These are phyloP conservation scores for Halocynthia roretzi DNA, from an alignment of 23 tunicate genomes.

Conservation along the genomic window DNA sequence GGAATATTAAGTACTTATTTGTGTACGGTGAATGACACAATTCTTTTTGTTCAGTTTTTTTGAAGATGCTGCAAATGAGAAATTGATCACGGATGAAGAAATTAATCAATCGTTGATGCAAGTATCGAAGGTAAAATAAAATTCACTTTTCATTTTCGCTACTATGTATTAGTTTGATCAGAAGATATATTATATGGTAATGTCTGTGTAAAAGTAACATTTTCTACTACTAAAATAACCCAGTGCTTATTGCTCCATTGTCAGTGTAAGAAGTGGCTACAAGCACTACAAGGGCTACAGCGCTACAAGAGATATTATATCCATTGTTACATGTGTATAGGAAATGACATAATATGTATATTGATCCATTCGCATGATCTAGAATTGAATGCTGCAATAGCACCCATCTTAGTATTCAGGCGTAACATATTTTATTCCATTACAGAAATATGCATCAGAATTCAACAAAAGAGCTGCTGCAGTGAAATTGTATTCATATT, in stretches of 20 bases:
- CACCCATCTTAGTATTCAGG: neutral
- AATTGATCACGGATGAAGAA: constrained; percentile 32
- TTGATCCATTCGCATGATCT: neutral
- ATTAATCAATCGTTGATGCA: constrained; percentile 28
- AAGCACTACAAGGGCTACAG: too few species aligned
- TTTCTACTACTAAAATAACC: too few species aligned
- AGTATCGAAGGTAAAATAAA: constrained; percentile 37
- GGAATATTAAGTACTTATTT: neutral
- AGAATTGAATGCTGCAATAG: too few species aligned
- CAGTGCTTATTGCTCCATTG: too few species aligned
- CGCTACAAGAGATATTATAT: too few species aligned
- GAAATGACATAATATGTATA: neutral
- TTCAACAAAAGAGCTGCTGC: constrained; percentile 65
- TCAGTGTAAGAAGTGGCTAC: too few species aligned
- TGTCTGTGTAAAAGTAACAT: neutral
- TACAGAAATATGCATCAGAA: constrained; percentile 49
- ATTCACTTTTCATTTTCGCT: too few species aligned
- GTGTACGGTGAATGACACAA: neutral
- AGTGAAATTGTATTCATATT: constrained; percentile 31
- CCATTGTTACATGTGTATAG: neutral
- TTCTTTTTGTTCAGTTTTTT: constrained; percentile 44
- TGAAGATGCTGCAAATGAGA: constrained; percentile 36
- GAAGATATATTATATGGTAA: neutral
- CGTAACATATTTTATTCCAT: too few species aligned
- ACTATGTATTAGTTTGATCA: neutral